These are phyloP conservation scores for Chaenogobius annularis DNA, from an alignment of 2,113 vertebrate species.

Conservation along the genomic window DNA sequence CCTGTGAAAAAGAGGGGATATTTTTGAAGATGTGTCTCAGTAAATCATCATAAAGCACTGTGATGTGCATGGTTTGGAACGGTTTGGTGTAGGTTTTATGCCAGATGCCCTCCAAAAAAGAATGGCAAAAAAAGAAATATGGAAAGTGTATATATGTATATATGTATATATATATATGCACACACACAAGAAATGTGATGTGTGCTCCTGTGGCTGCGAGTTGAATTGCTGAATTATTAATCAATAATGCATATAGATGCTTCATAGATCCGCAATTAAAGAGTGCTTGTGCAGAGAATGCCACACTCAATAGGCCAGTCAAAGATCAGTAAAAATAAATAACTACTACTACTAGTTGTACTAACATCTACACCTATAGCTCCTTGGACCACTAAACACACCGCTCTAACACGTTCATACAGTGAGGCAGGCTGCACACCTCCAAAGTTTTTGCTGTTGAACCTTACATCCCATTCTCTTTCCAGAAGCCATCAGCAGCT, in stretches of 20 bases:
- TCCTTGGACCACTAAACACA: no score
- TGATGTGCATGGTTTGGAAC: not conserved
- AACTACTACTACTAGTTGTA: no score
- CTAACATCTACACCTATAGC: no score
- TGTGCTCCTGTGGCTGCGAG: not conserved
- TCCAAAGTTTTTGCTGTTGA: not conserved
- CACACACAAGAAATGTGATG: not conserved
- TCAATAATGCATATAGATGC: not conserved
- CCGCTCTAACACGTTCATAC: no score
- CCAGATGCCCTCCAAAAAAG: not conserved
- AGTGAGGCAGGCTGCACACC: not conserved
- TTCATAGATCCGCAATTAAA: not conserved
- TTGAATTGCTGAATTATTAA: not conserved
- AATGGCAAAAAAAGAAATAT: no score
- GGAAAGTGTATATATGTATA: no score
- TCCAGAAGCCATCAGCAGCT: not conserved
- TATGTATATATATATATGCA: no score
- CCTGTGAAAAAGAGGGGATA: constrained; percentile 9
- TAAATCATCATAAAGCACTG: not conserved
- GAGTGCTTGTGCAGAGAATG: no score
- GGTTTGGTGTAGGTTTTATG: not conserved
- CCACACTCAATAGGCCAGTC: no score
- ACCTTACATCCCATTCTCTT: not conserved
- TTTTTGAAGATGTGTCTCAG: not conserved
- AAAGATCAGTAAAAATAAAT: no score